A percentile compares a stretch with the other conserved stretches of the same genome.
These are phyloP conservation scores for Saccostrea glomerata DNA, from an alignment of 1,140 invertebrate species.

Conservation along the genomic window DNA sequence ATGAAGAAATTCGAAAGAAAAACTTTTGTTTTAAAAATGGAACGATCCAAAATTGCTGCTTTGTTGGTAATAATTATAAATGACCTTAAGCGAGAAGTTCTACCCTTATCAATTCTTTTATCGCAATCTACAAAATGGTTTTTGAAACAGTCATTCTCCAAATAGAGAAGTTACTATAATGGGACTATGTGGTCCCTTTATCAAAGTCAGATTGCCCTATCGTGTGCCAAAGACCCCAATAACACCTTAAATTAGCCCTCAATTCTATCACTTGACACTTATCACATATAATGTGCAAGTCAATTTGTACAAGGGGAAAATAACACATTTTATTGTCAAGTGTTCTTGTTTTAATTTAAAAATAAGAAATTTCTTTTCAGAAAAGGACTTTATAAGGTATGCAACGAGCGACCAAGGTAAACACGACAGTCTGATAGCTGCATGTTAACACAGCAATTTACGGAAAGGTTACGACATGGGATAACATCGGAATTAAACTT, in stretches of 20 bases:
- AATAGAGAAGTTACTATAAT: background rate
- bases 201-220: background rate
- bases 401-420: background rate
- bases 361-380: background rate
- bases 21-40: too few relatives aligned
- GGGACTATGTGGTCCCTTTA: background rate
- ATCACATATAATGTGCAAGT: background rate
- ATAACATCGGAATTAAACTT: background rate
- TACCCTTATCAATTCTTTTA: background rate
- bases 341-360: background rate
- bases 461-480: background rate
- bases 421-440: background rate
- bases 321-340: background rate
- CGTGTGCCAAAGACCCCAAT: background rate
- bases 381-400: background rate
- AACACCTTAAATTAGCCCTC: background rate
- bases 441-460: background rate
- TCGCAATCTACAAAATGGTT: background rate
- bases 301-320: background rate
- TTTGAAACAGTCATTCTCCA: background rate
- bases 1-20: too few relatives aligned
- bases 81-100: background rate
- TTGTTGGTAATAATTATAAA: too few relatives aligned
- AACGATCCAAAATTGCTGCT: too few relatives aligned
- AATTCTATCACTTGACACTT: background rate